Evolutionary conservation across 2,113 vertebrate genomes (phyloP).

Genomic region (Nibea coibor): DNA sequence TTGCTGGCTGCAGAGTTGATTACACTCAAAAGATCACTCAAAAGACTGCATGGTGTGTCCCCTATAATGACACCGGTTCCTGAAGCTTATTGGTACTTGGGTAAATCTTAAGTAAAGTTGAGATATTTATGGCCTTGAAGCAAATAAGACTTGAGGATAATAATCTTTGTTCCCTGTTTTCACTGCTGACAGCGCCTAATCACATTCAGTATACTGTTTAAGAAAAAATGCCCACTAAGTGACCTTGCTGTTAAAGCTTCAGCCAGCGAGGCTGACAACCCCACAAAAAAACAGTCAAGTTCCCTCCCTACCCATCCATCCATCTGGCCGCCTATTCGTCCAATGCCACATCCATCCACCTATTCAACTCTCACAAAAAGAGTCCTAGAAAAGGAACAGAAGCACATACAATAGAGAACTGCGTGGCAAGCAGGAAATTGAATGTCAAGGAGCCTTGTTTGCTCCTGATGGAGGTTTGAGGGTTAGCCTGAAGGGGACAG

Average conservation of each 20-base stretch:
- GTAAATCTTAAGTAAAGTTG: too few species aligned
- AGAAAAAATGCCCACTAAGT: constrained; percentile 50
- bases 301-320: constrained; percentile 42
- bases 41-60: too few species aligned
- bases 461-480: constrained; percentile 82
- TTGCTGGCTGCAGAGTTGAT: too few species aligned
- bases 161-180: constrained; percentile 18
- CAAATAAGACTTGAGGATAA: neutral
- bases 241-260: constrained; percentile 60
- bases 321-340: constrained; percentile 44
- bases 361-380: constrained; percentile 70
- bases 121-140: too few species aligned
- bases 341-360: constrained; percentile 63
- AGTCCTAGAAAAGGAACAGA: constrained; percentile 60
- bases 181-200: constrained; percentile 23
- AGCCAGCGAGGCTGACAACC: constrained; percentile 31
- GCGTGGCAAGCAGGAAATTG: constrained; percentile 84
- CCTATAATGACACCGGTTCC: too few species aligned
- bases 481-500: constrained; percentile 74
- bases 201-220: constrained; percentile 27
- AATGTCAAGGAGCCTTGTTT: constrained; percentile 87
- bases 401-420: constrained; percentile 77
- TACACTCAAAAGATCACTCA: too few species aligned
- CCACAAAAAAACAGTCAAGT: neutral
- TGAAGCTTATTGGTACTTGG: too few species aligned